phyloP scores from a whole-genome alignment of 2,113 vertebrate genomes.

The Emydura subglobosa region DNA sequence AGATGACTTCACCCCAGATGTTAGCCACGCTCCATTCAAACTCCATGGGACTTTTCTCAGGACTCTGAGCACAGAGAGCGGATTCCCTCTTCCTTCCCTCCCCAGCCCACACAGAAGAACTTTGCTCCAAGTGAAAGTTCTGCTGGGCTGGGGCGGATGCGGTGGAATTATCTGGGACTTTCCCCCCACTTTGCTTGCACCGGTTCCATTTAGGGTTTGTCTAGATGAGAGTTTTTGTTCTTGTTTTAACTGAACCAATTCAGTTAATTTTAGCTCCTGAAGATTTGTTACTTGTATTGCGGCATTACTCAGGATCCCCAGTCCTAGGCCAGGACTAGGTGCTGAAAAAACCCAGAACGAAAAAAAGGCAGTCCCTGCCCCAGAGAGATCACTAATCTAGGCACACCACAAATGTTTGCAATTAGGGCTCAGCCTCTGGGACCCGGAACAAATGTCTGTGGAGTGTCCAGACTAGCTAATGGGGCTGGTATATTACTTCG shows the following conservation, averaged over 20 bases:
- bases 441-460: background rate
- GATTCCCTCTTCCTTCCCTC: background rate
- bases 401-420: background rate
- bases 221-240: background rate
- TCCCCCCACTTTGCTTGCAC: background rate
- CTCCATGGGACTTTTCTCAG: background rate
- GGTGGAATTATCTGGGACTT: background rate
- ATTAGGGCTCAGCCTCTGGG: background rate
- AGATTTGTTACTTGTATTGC: background rate
- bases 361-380: background rate
- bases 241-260: background rate
- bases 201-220: background rate
- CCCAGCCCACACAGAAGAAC: background rate
- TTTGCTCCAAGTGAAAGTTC: background rate
- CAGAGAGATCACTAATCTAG: background rate
- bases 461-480: background rate
- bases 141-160: background rate
- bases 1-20: background rate
- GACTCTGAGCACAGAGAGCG: background rate
- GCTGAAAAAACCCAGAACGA: background rate
- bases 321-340: background rate
- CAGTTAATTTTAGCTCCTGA: background rate
- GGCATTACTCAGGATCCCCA: background rate
- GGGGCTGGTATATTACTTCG: background rate
- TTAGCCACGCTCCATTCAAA: background rate